These are phyloP conservation scores for Panagrolaimus sp. DNA, from an alignment of 1,140 invertebrate species.

Conservation along the genomic window DNA sequence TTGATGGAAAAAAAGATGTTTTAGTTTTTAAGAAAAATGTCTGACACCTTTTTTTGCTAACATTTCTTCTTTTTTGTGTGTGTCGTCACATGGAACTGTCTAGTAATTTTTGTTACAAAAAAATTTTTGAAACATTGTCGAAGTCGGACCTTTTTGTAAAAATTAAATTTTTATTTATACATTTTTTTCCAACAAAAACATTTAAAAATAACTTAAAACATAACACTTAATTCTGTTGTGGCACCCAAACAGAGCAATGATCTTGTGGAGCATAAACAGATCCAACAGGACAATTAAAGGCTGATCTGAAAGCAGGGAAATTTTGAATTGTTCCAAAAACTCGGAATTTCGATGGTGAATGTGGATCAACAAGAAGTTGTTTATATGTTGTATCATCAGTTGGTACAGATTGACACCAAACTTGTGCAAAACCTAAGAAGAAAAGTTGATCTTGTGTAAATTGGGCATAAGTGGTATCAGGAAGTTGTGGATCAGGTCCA, in stretches of 20 bases:
- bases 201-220: no score
- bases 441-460: constrained; percentile 53
- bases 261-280: constrained; percentile 43
- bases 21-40: no score
- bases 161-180: no score
- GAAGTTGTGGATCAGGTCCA: constrained; percentile 49
- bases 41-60: no score
- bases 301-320: constrained; percentile 53
- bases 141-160: no score
- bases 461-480: constrained; percentile 36
- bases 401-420: constrained; percentile 41
- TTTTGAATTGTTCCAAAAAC: constrained; percentile 40
- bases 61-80: no score
- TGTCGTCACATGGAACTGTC: no score
- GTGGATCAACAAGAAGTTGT: constrained; percentile 42
- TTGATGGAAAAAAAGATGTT: no score
- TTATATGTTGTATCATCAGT: constrained; percentile 23
- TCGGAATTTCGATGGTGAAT: constrained; percentile 31
- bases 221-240: not conserved
- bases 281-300: constrained; percentile 52
- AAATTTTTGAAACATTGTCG: no score
- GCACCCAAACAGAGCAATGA: constrained; percentile 53
- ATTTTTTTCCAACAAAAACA: no score
- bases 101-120: no score
- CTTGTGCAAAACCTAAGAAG: constrained; percentile 51